phyloP scores from a whole-genome alignment of 2,888 invertebrate genomes.

The Eudasyphora cyanicolor region DNA sequence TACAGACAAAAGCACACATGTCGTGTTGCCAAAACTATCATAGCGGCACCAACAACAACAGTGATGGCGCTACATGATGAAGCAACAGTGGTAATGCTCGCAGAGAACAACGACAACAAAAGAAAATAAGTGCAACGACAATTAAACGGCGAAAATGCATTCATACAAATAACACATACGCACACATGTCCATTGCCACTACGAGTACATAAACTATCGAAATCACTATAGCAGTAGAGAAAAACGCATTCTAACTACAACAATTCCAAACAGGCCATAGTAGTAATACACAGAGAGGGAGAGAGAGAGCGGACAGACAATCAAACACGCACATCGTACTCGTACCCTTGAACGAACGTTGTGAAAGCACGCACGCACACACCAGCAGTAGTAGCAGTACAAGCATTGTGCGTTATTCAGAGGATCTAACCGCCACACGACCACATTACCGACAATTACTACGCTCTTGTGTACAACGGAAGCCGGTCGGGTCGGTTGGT shows the following conservation, averaged over 20 bases:
- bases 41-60: constrained; percentile 34
- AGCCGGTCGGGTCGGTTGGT: neutral
- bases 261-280: neutral
- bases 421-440: neutral
- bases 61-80: too few species aligned
- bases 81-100: neutral
- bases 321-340: neutral
- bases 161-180: too few species aligned
- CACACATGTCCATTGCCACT: neutral
- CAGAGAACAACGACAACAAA: constrained; percentile 6
- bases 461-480: constrained; percentile 8
- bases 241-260: too few species aligned
- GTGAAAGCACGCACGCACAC: neutral
- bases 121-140: constrained; percentile 20
- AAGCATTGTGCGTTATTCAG: too few species aligned
- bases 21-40: constrained; percentile 40
- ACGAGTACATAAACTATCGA: neutral
- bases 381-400: too few species aligned
- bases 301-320: neutral
- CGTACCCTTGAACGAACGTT: neutral
- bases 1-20: too few species aligned
- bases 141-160: constrained; percentile 6
- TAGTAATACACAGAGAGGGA: too few species aligned
- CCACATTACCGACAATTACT: constrained; percentile 9
- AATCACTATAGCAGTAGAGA: too few species aligned